These are phyloP conservation scores for Melieria omissa DNA, from an alignment of 2,888 invertebrate genomes.

Conservation along the genomic window DNA sequence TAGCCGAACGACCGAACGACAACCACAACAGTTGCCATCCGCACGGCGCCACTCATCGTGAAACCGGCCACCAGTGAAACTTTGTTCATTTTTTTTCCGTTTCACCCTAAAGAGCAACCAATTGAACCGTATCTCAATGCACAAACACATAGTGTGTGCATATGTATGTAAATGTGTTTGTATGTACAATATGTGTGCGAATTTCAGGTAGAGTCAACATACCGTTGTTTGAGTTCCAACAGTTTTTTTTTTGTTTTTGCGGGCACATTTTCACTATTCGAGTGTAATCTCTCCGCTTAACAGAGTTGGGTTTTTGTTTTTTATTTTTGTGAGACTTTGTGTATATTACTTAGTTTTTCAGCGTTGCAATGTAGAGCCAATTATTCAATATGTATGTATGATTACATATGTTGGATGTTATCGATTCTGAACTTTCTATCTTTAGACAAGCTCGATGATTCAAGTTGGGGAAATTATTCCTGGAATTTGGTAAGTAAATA, in stretches of 20 bases:
- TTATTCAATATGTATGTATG: not conserved
- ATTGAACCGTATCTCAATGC: slow-evolving; percentile 41
- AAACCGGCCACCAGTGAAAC: too few species aligned
- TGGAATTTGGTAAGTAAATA: too few species aligned
- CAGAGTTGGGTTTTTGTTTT: slow-evolving; percentile 15
- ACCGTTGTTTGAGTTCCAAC: not conserved
- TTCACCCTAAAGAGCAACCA: slow-evolving; percentile 41
- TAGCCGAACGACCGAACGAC: not conserved
- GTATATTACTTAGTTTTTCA: not conserved
- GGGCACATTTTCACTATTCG: too few species aligned
- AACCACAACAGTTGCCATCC: not conserved
- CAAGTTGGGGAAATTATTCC: too few species aligned
- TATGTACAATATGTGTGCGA: not conserved
- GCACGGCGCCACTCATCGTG: not conserved
- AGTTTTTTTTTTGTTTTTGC: slow-evolving; percentile 1
- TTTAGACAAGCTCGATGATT: too few species aligned
- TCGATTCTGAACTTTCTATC: too few species aligned
- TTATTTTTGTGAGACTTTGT: slow-evolving; percentile 21
- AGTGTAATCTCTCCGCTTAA: too few species aligned
- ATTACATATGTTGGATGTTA: not conserved
- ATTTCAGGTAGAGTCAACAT: too few species aligned
- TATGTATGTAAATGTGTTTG: slow-evolving; percentile 6
- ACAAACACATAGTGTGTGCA: too few species aligned
- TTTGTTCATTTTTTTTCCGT: slow-evolving; percentile 22
- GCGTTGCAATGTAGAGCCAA: not conserved